Base-by-base conservation (phyloP, 2,888 invertebrate species). In the Andrena camellia region DNA sequence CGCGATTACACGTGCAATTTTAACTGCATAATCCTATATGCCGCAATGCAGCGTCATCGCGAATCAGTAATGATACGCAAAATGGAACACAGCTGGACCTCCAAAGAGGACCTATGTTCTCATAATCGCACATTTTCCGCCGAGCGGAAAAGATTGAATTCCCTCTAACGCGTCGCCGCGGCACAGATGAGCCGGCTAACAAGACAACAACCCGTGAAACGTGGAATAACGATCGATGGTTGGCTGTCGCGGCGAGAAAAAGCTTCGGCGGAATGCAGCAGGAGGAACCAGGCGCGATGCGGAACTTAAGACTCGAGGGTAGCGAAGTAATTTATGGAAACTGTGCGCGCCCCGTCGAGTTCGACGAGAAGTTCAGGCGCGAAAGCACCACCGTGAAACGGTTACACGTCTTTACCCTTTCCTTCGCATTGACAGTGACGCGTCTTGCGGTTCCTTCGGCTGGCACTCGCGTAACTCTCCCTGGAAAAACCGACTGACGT, bases 251-350 rank as follows among this genome's bases (percentile, higher is more conserved):
- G 42, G 48, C 4, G 23, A 64, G 62, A 57, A 63, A 78, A 72
- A 67, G 26, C 10, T 26, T 26, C 20, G 17, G 60, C 2, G 20
- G 6, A 50, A 73, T 54, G 31, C 68, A 42, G 23, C 29, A 17
- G 17, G 72, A n/a, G 52, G 66, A 71, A 67, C 60, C 26, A 33
- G 35, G 13, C 57, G 73, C 42, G 26, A 67, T 62, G 35, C 3
- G 78, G 60, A 82, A 81, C 59, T 71, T 78, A 70, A 78, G 72
- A 64, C 62, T 75, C 71, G 60, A 74, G 59, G 48, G 77, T 59
- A 71, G 76, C 62, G 48, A 70, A 73, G 78, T 86, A 86, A 86
- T 86, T 86, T 86, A 86, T 86, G 84, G 84, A 77, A 81, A 82
- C 80, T 69, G 80, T 76, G 78, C 20, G 57, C 80, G 74, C 82